Percentiles rank a stretch among this genome's conserved stretches.
Evolutionary conservation across 2,113 vertebrate genomes (phyloP).

Genomic region (Upupa epops): DNA sequence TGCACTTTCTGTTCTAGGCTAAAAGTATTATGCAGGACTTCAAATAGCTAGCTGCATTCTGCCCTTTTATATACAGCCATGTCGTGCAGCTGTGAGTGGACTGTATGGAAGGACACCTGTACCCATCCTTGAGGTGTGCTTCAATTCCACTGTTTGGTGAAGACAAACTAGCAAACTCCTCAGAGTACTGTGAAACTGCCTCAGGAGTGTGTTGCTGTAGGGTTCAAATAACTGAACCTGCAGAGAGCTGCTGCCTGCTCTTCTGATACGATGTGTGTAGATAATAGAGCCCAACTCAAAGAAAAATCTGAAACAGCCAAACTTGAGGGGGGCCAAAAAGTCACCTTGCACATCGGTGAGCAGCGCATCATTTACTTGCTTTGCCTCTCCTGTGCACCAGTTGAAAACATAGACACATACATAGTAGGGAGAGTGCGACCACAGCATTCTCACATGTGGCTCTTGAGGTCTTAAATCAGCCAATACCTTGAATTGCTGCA

Average conservation of each 20-base stretch:
- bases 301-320: neutral
- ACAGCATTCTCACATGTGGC: neutral
- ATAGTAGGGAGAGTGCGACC: neutral
- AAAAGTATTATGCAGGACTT: conserved; percentile 27
- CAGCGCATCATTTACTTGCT: neutral
- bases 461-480: neutral
- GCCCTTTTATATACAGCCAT: conserved; percentile 10
- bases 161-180: conserved; percentile 21
- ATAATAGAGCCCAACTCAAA: neutral
- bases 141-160: neutral
- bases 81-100: conserved; percentile 29
- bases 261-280: neutral
- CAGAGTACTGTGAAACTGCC: conserved; percentile 24
- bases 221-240: conserved; percentile 27
- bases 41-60: conserved; percentile 40
- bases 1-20: neutral
- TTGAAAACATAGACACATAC: neutral
- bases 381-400: neutral
- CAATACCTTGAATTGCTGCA: neutral
- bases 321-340: neutral
- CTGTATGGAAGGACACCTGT: neutral
- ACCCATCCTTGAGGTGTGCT: rapidly evolving
- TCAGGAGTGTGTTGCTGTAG: conserved; percentile 3
- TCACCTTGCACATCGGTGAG: neutral
- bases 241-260: neutral